Base-by-base conservation (phyloP, 2,113 vertebrate genomes). In the Bombycilla garrulus region DNA sequence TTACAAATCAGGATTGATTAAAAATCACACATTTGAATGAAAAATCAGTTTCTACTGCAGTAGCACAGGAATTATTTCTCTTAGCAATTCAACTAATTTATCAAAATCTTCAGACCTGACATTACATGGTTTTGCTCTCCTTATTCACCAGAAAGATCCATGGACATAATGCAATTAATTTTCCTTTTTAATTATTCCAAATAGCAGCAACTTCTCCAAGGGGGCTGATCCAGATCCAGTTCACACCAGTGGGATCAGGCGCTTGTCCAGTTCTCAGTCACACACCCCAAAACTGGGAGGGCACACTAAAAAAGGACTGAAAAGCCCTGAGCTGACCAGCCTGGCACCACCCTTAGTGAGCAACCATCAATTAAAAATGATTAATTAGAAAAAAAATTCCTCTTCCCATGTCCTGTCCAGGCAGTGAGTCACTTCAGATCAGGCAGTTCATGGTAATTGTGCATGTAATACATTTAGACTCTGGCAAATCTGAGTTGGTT, bases 21-120 rank as follows among this genome's bases (percentile, higher is more conserved):
- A 76, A 79, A 86, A 44, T 31, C 64, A 73, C 14, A 28, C 12
- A 36, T 86, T 86, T 80, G 36, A 88, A 91, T 88, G 80, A 95
- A 88, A 86, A 67, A 81, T 31, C 48, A 65, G 48, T 48, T 86
- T 73, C 36, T 69, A 12, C 24, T 77, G 42, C 76, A 86, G 31
- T 0, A 10, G 14, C 60, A 56, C 0, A 15, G 71, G 72, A 72
- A 44, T 67, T 82, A 44, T 42, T 86, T 73, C 58, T 72, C 54
- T 90, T 47, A 28, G 38, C 53, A 81, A 53, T 47, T 82, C 36
- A 61, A 40, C 24, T 25, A 35, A 57, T 61, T 54, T 69, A 76
- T 69, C 65, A 88, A 71, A 80, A 47, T 22, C 18, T 71, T 66
- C 64, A 70, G 38, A 23, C 0, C 0, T 65, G 47, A 47, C 64